Conservation (phyloP, 1,140 invertebrate genomes). For the Apis dorsata region DNA sequence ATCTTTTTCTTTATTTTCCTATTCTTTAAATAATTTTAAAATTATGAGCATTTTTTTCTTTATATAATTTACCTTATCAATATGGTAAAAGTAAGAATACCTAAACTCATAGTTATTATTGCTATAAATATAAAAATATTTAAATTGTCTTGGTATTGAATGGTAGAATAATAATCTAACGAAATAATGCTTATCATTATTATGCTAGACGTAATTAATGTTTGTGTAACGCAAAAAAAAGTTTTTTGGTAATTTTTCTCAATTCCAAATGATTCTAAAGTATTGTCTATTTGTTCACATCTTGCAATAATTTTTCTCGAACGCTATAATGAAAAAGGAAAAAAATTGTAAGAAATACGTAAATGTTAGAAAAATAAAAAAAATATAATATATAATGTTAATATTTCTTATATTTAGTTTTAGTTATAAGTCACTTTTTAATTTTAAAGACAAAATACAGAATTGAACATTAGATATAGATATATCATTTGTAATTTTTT, state of each 20-base stretch:
- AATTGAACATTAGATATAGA: too few relatives aligned
- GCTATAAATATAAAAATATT: not conserved
- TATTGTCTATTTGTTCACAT: not conserved
- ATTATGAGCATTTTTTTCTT: not conserved
- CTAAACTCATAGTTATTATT: not conserved
- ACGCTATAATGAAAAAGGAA: not conserved
- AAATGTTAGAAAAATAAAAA: not conserved
- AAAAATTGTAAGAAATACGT: too few relatives aligned
- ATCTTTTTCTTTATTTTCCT: not conserved
- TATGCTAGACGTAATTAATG: not conserved
- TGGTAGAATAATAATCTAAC: fast-evolving
- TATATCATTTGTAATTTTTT: too few relatives aligned
- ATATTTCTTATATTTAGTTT: too few relatives aligned
- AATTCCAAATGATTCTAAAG: not conserved
- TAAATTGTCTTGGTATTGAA: not conserved
- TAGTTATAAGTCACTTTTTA: too few relatives aligned
- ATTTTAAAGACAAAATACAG: too few relatives aligned
- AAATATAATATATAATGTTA: too few relatives aligned
- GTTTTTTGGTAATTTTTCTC: not conserved
- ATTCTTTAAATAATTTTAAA: not conserved
- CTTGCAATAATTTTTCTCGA: not conserved
- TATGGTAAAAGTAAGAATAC: not conserved
- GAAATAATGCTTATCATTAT: not conserved
- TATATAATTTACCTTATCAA: not conserved
- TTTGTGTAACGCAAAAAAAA: not conserved